A percentile compares a stretch with the other conserved stretches of the same genome.
phyloP scores from a whole-genome alignment of 2,888 invertebrate genomes.

The Nymphalis polychloros region DNA sequence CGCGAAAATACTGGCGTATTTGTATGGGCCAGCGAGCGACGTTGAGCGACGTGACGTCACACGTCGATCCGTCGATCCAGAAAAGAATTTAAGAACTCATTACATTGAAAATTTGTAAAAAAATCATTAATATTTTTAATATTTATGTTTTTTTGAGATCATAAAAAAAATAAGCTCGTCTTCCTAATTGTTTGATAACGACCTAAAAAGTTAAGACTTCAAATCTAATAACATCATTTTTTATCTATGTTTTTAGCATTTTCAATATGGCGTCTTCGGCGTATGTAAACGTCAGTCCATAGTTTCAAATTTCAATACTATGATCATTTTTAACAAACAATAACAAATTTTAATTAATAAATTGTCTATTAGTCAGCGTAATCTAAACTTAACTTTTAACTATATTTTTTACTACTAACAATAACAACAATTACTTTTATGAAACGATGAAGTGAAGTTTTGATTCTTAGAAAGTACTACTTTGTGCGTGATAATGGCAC shows the following conservation, averaged over 20 bases:
- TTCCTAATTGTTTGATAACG: neutral
- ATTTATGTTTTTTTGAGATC: too few species aligned
- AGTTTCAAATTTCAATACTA: neutral
- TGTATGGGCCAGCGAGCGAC: too few species aligned
- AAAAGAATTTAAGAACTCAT: too few species aligned
- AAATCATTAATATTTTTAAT: too few species aligned
- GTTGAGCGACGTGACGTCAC: too few species aligned
- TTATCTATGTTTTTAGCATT: neutral
- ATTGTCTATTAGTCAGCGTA: neutral
- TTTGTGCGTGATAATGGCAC: slow-evolving; percentile 54
- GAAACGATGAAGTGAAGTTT: slow-evolving; percentile 8
- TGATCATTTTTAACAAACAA: neutral
- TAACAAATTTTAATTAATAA: neutral
- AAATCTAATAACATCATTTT: neutral
- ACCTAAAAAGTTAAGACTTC: neutral
- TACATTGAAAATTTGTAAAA: too few species aligned
- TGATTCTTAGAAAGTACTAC: neutral
- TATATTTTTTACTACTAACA: neutral
- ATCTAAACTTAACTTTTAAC: neutral
- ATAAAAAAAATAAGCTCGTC: too few species aligned
- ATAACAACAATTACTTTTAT: neutral
- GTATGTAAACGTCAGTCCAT: neutral
- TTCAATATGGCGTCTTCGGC: slow-evolving; percentile 12
- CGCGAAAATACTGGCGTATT: too few species aligned
- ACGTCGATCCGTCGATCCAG: too few species aligned